Conservation (phyloP, 2,888 invertebrate species). For the Antitype chi region DNA sequence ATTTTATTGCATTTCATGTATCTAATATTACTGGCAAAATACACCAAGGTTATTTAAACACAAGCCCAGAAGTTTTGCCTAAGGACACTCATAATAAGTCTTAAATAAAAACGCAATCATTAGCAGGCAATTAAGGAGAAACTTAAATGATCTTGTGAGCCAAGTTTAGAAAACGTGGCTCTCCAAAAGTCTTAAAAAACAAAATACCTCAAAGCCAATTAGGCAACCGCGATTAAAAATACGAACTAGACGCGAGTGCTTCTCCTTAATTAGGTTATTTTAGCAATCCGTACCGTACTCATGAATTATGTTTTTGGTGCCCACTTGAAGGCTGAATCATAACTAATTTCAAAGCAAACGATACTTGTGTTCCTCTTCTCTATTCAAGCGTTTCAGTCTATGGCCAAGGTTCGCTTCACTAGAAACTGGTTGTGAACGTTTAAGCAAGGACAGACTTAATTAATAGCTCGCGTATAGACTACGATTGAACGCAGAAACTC, state of each 20-base stretch:
- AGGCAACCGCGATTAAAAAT: constrained; percentile 39
- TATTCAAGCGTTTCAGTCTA: constrained; percentile 51
- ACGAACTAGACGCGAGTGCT: constrained; percentile 42
- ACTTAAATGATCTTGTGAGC: constrained; percentile 16
- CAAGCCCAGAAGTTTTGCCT: not conserved
- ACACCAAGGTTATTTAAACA: not conserved
- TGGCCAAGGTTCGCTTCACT: constrained; percentile 53
- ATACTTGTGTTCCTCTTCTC: constrained; percentile 40
- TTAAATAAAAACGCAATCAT: constrained; percentile 22
- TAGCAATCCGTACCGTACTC: constrained; percentile 49
- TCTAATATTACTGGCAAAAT: not conserved
- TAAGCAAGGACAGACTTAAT: constrained; percentile 56
- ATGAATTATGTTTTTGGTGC: constrained; percentile 43
- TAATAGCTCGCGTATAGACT: constrained; percentile 37
- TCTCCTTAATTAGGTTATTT: constrained; percentile 71
- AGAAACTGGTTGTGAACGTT: constrained; percentile 59
- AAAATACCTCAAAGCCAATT: constrained; percentile 52
- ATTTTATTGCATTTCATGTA: not conserved
- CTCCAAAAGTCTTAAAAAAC: constrained; percentile 34
- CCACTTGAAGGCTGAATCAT: constrained; percentile 55
- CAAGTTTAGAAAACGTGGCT: constrained; percentile 32
- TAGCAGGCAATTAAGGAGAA: constrained; percentile 32
- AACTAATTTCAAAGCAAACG: constrained; percentile 29
- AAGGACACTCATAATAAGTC: constrained; percentile 18
- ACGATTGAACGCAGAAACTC: constrained; percentile 42